These are phyloP conservation scores for Nibea coibor DNA, from an alignment of 2,113 vertebrate genomes.

Conservation along the genomic window DNA sequence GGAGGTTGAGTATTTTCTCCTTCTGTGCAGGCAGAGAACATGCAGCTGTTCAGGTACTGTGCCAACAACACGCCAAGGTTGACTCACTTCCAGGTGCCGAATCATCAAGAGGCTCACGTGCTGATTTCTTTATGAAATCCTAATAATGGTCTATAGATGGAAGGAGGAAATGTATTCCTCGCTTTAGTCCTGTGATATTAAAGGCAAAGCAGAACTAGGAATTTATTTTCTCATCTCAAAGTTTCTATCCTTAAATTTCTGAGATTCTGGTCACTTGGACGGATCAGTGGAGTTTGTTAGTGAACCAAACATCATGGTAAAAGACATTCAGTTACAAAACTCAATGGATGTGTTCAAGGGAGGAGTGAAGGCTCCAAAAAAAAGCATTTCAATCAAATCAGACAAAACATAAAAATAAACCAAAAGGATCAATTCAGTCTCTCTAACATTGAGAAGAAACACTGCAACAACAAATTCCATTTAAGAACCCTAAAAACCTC, in stretches of 20 bases:
- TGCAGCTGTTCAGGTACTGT: conserved; percentile 67
- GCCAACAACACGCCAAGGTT: conserved; percentile 60
- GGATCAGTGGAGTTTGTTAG: no score
- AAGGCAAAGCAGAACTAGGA: background rate
- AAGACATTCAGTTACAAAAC: background rate
- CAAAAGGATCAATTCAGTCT: background rate
- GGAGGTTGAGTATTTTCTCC: conserved; percentile 52
- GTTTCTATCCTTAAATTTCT: background rate
- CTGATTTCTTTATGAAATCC: conserved; percentile 52
- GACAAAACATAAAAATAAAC: background rate
- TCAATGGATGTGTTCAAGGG: background rate
- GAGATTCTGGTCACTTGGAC: no score
- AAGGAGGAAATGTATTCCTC: background rate
- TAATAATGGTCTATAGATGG: conserved; percentile 32
- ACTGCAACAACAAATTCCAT: background rate
- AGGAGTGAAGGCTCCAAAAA: background rate
- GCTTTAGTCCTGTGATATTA: conserved; percentile 6
- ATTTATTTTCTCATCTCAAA: background rate
- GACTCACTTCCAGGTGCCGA: conserved; percentile 54
- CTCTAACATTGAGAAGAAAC: background rate
- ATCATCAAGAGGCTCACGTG: conserved; percentile 49
- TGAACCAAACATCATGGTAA: background rate
- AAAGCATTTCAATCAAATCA: background rate
- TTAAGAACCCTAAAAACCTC: background rate
- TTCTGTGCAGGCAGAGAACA: conserved; percentile 27